Evolutionary conservation across 2,113 vertebrate species (phyloP).

Genomic region (Pseudolaguvia tuberculata): DNA sequence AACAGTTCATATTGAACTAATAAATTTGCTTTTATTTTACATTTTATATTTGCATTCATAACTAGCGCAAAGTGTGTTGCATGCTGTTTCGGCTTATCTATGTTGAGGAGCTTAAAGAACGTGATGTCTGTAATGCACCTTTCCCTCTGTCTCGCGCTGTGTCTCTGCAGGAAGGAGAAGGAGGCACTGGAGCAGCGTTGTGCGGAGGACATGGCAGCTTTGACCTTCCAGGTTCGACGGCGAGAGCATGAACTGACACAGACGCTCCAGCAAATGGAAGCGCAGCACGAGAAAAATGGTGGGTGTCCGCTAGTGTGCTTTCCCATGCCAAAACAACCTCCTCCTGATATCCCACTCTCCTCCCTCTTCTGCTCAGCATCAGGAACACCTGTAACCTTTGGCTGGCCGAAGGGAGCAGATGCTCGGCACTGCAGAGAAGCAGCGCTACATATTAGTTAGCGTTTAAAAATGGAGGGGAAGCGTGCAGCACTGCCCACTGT

Average conservation of each 20-base stretch:
- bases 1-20: conserved; percentile 6
- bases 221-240: conserved; percentile 76
- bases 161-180: conserved; percentile 77
- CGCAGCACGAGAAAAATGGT: conserved; percentile 87
- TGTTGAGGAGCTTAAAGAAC: conserved; percentile 12
- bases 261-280: conserved; percentile 85
- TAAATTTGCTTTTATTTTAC: conserved; percentile 1
- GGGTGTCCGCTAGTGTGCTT: conserved; percentile 78
- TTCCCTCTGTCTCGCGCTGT: conserved; percentile 19
- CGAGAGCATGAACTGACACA: conserved; percentile 81
- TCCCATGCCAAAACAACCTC: conserved; percentile 47
- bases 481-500: conserved; percentile 87
- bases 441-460: conserved; percentile 86
- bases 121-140: neutral
- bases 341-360: conserved; percentile 13
- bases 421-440: conserved; percentile 82
- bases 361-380: conserved; percentile 65
- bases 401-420: conserved; percentile 91
- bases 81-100: neutral
- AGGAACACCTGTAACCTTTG: conserved; percentile 95
- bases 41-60: neutral
- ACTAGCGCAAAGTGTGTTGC: neutral
- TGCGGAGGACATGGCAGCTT: conserved; percentile 74
- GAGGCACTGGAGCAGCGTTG: conserved; percentile 76
- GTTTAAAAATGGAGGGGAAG: conserved; percentile 77